These are phyloP conservation scores for Nemopilema nomurai DNA, from an alignment of 30 jellyfish, hydroid and myxozoan genomes.

Conservation along the genomic window DNA sequence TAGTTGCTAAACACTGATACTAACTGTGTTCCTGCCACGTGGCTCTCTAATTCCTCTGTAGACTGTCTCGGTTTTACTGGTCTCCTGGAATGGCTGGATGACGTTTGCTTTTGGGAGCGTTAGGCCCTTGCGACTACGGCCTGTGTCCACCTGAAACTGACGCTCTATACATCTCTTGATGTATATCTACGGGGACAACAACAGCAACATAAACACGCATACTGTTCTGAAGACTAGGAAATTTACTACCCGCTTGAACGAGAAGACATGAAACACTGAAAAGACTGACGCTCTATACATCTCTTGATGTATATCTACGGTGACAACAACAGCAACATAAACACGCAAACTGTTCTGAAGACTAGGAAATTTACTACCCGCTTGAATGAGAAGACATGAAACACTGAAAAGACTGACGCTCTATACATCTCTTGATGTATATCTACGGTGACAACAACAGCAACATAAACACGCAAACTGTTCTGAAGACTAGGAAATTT, in stretches of 20 bases:
- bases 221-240: background rate
- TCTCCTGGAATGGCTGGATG: conserved; percentile 56
- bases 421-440: conserved; percentile 77
- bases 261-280: too few relatives aligned
- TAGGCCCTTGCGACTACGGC: conserved; percentile 40
- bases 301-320: conserved; percentile 80
- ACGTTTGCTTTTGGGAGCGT: conserved; percentile 71
- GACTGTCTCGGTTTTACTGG: background rate
- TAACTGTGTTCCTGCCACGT: conserved; percentile 32
- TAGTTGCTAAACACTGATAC: background rate
- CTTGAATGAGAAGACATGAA: background rate
- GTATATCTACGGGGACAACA: conserved; percentile 53
- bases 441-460: conserved; percentile 28
- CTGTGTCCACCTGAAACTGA: conserved; percentile 44
- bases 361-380: background rate
- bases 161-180: conserved; percentile 74
- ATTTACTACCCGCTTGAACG: background rate
- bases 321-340: background rate
- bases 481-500: background rate
- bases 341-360: background rate
- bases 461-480: background rate
- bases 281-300: conserved; percentile 56
- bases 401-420: conserved; percentile 51
- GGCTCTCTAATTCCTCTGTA: background rate
- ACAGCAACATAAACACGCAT: background rate